Conservation (phyloP, 2,113 vertebrate species). For the Ochotona princeps region DNA sequence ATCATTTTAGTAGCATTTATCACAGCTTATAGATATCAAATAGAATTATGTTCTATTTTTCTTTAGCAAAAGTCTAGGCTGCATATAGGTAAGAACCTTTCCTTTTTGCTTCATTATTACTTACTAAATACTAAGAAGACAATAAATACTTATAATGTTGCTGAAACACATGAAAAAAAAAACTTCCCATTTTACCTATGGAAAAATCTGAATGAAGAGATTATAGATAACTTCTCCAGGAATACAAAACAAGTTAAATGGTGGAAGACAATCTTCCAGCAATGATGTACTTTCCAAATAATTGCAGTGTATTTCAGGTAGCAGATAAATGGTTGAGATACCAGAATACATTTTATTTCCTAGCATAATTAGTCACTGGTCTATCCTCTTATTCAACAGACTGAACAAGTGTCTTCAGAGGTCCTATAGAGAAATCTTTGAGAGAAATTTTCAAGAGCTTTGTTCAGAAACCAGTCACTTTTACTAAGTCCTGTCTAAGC, state of each 20-base stretch:
- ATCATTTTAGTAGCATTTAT: background rate
- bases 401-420: background rate
- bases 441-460: conserved; percentile 13
- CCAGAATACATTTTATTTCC: background rate
- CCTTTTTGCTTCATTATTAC: background rate
- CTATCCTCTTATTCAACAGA: background rate
- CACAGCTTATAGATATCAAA: conserved; percentile 21
- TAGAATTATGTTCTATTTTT: conserved; percentile 1
- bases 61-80: background rate
- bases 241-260: background rate
- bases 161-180: background rate
- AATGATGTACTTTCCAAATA: background rate
- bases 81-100: background rate
- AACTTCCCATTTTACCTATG: background rate
- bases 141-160: background rate
- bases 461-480: background rate
- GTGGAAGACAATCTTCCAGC: background rate
- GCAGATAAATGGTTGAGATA: background rate
- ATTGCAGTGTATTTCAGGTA: background rate
- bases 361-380: background rate
- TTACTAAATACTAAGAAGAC: background rate
- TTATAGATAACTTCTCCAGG: background rate
- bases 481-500: background rate
- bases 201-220: background rate
- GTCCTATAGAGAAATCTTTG: background rate